Evolutionary conservation across 2,888 invertebrate species (phyloP).

Genomic region (Byasa hedistus): DNA sequence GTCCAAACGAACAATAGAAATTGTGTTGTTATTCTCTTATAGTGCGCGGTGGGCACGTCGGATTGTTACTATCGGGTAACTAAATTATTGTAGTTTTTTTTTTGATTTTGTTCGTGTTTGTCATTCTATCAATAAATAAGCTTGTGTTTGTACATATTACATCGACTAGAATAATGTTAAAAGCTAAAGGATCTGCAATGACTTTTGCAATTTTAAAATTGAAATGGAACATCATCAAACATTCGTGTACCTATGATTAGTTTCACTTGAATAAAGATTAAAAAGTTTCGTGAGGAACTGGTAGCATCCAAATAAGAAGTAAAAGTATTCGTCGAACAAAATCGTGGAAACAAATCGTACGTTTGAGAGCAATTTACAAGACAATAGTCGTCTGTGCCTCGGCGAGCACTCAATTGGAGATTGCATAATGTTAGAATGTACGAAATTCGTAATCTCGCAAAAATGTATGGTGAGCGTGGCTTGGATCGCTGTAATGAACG

Average conservation of each 20-base stretch:
- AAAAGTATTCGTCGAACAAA: neutral
- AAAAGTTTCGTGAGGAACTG: neutral
- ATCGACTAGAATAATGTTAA: neutral
- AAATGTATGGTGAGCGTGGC: slow-evolving; percentile 53
- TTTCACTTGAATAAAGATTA: neutral
- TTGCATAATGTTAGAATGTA: slow-evolving; percentile 37
- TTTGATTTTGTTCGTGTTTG: neutral
- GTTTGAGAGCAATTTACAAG: slow-evolving; percentile 35
- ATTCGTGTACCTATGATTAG: neutral
- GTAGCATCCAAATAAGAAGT: too few species aligned
- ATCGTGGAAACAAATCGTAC: slow-evolving; percentile 33
- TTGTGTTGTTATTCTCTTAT: slow-evolving; percentile 15
- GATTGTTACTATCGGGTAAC: neutral
- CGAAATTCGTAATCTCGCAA: slow-evolving; percentile 55
- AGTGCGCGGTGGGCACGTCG: slow-evolving; percentile 1
- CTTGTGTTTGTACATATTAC: neutral
- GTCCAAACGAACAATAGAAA: slow-evolving; percentile 22
- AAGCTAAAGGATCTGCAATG: too few species aligned
- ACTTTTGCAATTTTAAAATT: too few species aligned
- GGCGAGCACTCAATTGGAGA: slow-evolving; percentile 35
- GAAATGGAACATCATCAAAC: too few species aligned
- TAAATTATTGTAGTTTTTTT: slow-evolving; percentile 10
- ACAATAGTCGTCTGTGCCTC: slow-evolving; percentile 26
- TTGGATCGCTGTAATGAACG: slow-evolving; percentile 66
- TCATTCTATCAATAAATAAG: too few species aligned